Conservation (phyloP, 2,113 vertebrate species). For the Microtus richardsoni region DNA sequence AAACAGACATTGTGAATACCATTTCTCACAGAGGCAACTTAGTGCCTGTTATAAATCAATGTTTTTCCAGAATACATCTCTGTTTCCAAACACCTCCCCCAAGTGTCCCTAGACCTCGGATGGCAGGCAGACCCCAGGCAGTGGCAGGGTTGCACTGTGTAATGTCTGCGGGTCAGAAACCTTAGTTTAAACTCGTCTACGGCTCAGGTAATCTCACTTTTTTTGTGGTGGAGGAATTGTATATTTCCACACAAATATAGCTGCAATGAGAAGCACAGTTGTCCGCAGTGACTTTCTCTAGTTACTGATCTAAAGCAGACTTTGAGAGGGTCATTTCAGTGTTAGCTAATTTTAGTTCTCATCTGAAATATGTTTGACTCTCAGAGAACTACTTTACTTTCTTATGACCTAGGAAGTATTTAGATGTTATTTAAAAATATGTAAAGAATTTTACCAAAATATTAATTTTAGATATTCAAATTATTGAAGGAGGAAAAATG, state of each 20-base stretch:
- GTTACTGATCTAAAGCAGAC: constrained; percentile 32
- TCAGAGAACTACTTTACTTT: constrained; percentile 66
- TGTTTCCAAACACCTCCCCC: not conserved
- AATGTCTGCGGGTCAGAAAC: constrained; percentile 1
- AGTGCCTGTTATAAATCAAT: not conserved
- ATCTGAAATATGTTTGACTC: constrained; percentile 59
- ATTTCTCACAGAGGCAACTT: constrained; percentile 2
- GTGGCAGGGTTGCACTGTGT: not conserved
- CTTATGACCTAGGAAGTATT: constrained; percentile 47
- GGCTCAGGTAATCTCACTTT: not conserved
- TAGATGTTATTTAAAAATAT: constrained; percentile 55
- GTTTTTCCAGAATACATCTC: not conserved
- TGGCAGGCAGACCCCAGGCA: not conserved
- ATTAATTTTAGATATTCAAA: constrained; percentile 59
- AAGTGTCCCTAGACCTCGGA: not conserved
- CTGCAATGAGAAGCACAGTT: constrained; percentile 53
- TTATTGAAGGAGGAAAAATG: constrained; percentile 55
- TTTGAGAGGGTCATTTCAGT: constrained; percentile 21
- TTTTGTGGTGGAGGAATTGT: constrained; percentile 60
- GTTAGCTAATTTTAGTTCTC: constrained; percentile 52
- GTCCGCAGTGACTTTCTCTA: constrained; percentile 58
- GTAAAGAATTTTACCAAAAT: constrained; percentile 16
- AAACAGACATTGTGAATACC: not conserved
- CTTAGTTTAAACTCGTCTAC: constrained; percentile 52
- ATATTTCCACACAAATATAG: constrained; percentile 42